phyloP scores from a whole-genome alignment of 53 echinoderm and acorn worm species.

The Echinometra lucunter region DNA sequence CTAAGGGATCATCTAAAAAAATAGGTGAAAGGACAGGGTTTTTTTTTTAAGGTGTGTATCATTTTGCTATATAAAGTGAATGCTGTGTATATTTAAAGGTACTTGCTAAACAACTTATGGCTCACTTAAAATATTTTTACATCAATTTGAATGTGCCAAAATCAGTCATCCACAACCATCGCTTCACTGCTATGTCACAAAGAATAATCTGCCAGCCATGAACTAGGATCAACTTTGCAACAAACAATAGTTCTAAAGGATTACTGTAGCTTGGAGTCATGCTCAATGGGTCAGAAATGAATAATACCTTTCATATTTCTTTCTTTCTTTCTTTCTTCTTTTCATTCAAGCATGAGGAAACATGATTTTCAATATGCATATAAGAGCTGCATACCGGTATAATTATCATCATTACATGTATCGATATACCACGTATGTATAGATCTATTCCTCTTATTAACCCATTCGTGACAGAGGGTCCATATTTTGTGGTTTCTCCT shows the following conservation, averaged over 20 bases:
- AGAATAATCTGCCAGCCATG: neutral
- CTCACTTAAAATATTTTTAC: neutral
- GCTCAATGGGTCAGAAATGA: neutral
- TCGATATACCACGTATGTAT: no score
- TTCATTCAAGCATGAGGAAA: neutral
- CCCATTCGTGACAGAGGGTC: no score
- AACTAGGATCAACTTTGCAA: neutral
- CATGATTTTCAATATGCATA: no score
- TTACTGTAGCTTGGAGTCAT: neutral
- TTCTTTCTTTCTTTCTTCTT: neutral
- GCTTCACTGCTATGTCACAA: neutral
- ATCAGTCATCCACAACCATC: neutral
- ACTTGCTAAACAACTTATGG: neutral
- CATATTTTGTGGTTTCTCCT: no score
- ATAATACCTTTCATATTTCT: neutral
- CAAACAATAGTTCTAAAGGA: neutral
- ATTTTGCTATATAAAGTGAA: no score
- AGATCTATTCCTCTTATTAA: no score
- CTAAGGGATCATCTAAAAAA: constrained; percentile 19
- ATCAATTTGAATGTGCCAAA: constrained; percentile 45
- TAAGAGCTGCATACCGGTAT: no score
- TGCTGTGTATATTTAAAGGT: no score
- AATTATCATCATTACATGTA: no score
- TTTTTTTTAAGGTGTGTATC: neutral
- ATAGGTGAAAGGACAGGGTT: neutral